phyloP scores from a whole-genome alignment of 2,888 invertebrate genomes.

The Macrosiphum euphorbiae region DNA sequence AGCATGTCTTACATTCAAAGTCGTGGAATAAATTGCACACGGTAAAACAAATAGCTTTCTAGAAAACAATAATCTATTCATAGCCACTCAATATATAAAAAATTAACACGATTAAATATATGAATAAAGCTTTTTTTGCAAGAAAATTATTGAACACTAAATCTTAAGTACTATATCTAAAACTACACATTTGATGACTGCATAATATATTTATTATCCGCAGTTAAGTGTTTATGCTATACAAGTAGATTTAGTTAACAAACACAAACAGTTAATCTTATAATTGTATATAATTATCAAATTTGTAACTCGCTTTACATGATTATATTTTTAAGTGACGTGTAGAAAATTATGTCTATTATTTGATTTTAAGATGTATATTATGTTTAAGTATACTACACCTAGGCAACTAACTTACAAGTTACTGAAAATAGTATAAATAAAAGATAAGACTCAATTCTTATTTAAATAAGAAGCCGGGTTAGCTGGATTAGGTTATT shows the following conservation, averaged over 20 bases:
- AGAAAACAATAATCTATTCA: constrained; percentile 22
- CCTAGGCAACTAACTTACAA: not conserved
- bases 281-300: constrained; percentile 32
- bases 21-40: not conserved
- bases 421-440: not conserved
- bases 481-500: not conserved
- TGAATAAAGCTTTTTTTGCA: not conserved
- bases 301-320: constrained; percentile 14
- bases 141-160: not conserved
- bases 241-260: constrained; percentile 35
- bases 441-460: constrained; percentile 6
- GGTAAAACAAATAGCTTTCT: not conserved
- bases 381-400: not conserved
- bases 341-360: not conserved
- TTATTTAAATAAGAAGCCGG: not conserved
- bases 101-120: not conserved
- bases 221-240: constrained; percentile 17
- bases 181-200: constrained; percentile 32
- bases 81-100: not conserved
- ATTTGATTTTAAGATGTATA: constrained; percentile 4
- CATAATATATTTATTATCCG: constrained; percentile 31
- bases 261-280: constrained; percentile 22
- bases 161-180: constrained; percentile 15
- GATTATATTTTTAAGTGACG: constrained; percentile 1
- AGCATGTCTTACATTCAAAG: not conserved